Percentiles rank a stretch among this genome's conserved stretches.
Evolutionary conservation across 64 coral and sea anemone species (phyloP).

Genomic region (Stichodactyla helianthus): DNA sequence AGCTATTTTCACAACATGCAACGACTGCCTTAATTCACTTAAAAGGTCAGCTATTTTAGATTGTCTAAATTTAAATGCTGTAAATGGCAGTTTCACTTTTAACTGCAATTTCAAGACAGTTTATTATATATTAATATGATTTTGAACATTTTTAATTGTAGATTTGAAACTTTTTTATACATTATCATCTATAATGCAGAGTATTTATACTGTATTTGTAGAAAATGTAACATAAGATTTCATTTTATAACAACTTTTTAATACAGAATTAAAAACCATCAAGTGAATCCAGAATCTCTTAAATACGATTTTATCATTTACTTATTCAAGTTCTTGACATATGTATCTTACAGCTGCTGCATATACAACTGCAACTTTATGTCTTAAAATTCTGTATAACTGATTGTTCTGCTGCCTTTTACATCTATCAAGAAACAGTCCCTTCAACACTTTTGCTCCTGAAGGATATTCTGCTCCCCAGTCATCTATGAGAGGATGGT

Average conservation of each 20-base stretch:
- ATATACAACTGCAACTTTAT: constrained; percentile 25
- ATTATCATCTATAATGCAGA: not conserved
- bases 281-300: constrained; percentile 35
- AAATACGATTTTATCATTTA: too few species aligned
- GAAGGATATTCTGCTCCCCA: constrained; percentile 6
- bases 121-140: too few species aligned
- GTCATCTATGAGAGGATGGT: not conserved
- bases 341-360: constrained; percentile 25
- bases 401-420: not conserved
- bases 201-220: not conserved
- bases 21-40: not conserved
- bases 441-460: constrained; percentile 13
- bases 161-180: not conserved
- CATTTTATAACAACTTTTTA: not conserved
- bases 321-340: not conserved
- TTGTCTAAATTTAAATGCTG: too few species aligned
- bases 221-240: not conserved
- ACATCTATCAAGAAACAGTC: constrained; percentile 2
- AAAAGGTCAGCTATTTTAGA: not conserved
- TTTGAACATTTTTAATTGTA: not conserved
- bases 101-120: too few species aligned
- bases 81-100: too few species aligned
- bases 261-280: constrained; percentile 20
- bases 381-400: not conserved
- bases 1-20: not conserved